These are phyloP conservation scores for Xylophagus ater DNA, from an alignment of 2,888 invertebrate species.

Conservation along the genomic window DNA sequence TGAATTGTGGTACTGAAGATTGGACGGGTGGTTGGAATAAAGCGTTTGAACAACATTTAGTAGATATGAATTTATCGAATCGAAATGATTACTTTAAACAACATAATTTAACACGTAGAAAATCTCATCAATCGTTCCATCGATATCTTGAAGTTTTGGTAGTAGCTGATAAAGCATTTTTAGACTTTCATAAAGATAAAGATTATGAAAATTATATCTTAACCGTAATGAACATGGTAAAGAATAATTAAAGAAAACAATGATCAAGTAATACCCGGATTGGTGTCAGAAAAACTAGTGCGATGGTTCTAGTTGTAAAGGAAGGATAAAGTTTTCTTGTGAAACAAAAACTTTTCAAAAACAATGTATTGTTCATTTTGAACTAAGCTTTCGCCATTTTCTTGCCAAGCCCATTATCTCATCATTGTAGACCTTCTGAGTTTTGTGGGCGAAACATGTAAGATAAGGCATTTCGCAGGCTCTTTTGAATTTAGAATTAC, in stretches of 20 bases:
- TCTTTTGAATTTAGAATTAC: no score
- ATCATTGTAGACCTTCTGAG: no score
- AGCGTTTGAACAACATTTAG: conserved; percentile 21
- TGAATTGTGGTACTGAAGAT: conserved; percentile 27
- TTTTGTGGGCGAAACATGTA: no score
- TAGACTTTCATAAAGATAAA: conserved; percentile 50
- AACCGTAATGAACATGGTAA: conserved; percentile 59
- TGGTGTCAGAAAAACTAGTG: no score
- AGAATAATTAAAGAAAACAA: conserved; percentile 4
- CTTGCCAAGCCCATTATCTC: no score
- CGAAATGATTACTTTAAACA: neutral
- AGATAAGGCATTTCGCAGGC: no score
- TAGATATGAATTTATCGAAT: neutral
- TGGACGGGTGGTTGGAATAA: conserved; percentile 36
- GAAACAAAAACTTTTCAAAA: no score
- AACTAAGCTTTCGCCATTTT: no score
- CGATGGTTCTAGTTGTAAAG: no score
- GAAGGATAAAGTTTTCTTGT: no score
- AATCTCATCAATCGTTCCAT: conserved; percentile 21
- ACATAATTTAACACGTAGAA: neutral
- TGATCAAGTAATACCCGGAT: conserved; percentile 1
- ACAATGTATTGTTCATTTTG: no score
- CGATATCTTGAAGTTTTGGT: conserved; percentile 50
- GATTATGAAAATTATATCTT: conserved; percentile 54
- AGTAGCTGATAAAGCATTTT: conserved; percentile 56